Percentiles rank a stretch among this genome's conserved stretches.
Evolutionary conservation across 2,888 invertebrate species (phyloP).

Genomic region (Caenorhabditis japonica): DNA sequence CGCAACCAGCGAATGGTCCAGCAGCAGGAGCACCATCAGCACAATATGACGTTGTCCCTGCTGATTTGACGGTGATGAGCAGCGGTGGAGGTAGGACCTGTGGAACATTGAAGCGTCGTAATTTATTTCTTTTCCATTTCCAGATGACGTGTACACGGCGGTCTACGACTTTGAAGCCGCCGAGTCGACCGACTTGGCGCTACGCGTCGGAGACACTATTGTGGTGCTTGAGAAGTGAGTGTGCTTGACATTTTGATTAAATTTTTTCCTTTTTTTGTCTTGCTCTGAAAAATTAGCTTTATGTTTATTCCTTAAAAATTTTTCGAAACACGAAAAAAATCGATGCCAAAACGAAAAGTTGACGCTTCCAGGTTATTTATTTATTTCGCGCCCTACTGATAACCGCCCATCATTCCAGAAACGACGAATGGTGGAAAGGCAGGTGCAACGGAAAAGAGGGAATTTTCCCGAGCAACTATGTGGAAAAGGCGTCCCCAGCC

Average conservation of each 20-base stretch:
- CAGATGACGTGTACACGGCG: slow-evolving; percentile 83
- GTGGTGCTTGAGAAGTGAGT: slow-evolving; percentile 60
- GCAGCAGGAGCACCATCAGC: background rate
- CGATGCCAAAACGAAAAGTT: slow-evolving; percentile 17
- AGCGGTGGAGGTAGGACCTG: background rate
- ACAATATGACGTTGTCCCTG: slow-evolving; percentile 46
- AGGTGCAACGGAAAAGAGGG: slow-evolving; percentile 85
- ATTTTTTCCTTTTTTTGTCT: background rate
- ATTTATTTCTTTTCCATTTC: background rate
- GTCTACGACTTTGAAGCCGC: slow-evolving; percentile 90
- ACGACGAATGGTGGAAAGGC: slow-evolving; percentile 98
- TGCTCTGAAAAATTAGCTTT: no score
- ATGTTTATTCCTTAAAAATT: no score
- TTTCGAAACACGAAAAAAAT: no score
- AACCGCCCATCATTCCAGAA: slow-evolving; percentile 80
- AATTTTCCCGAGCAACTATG: slow-evolving; percentile 98
- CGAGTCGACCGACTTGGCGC: slow-evolving; percentile 88
- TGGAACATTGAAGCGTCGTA: no score
- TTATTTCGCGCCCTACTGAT: no score
- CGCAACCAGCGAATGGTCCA: background rate
- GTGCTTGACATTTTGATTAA: slow-evolving; percentile 20
- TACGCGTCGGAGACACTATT: slow-evolving; percentile 63
- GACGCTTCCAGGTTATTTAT: no score
- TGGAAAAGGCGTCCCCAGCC: slow-evolving; percentile 69
- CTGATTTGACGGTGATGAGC: slow-evolving; percentile 4